Conservation (phyloP, 2,888 invertebrate species). For the Allolobophora icterica region DNA sequence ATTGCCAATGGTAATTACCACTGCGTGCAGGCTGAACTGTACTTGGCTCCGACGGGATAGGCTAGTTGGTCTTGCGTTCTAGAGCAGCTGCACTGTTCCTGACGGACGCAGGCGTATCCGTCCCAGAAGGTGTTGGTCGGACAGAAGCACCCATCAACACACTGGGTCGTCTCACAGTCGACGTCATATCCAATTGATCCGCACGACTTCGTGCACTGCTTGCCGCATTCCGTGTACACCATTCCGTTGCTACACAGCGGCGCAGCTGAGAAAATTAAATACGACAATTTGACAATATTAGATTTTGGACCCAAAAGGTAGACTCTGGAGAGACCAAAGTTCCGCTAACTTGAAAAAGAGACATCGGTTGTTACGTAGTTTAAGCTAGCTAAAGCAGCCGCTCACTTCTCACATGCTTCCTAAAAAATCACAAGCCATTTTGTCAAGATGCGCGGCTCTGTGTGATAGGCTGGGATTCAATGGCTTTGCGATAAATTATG, state of each 20-base stretch:
- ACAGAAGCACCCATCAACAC: constrained; percentile 46
- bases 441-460: too few species aligned
- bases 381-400: background rate
- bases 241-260: constrained; percentile 33
- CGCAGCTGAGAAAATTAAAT: constrained; percentile 41
- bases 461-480: background rate
- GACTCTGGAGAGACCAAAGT: background rate
- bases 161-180: constrained; percentile 38
- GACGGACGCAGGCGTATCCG: constrained; percentile 43
- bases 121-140: constrained; percentile 43
- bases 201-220: constrained; percentile 33
- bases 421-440: too few species aligned
- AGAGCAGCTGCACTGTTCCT: constrained; percentile 47
- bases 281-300: background rate
- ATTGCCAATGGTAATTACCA: constrained; percentile 37
- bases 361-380: background rate
- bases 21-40: constrained; percentile 42
- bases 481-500: background rate
- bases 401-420: too few species aligned
- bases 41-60: constrained; percentile 44
- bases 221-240: constrained; percentile 40
- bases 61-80: constrained; percentile 34
- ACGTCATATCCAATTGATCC: constrained; percentile 28
- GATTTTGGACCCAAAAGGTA: background rate
- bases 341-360: background rate